These are phyloP conservation scores for Corbicula japonica DNA, from an alignment of 2,888 invertebrate species.

Conservation along the genomic window DNA sequence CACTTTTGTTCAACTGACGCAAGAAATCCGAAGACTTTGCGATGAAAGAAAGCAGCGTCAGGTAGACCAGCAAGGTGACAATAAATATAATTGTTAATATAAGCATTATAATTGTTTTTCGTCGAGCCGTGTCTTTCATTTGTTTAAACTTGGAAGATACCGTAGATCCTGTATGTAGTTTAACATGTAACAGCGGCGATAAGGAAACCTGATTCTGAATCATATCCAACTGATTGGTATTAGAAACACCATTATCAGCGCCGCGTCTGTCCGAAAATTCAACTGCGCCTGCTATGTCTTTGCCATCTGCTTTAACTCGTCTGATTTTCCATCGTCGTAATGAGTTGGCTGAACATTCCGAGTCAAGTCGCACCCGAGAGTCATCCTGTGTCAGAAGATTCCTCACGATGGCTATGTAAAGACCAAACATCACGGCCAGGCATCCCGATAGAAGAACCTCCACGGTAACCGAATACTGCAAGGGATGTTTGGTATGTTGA, in stretches of 20 bases:
- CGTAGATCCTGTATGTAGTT: not conserved
- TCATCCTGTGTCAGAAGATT: slow-evolving; percentile 15
- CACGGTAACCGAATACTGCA: slow-evolving; percentile 21
- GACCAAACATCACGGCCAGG: slow-evolving; percentile 37
- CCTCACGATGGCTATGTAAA: slow-evolving; percentile 52
- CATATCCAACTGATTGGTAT: not conserved
- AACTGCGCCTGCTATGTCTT: not conserved
- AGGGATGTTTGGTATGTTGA: slow-evolving; percentile 19
- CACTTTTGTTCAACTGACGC: slow-evolving; percentile 12
- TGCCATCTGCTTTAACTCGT: not conserved
- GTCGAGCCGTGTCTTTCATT: slow-evolving; percentile 15
- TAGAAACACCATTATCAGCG: slow-evolving; percentile 1
- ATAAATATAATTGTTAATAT: slow-evolving; percentile 55
- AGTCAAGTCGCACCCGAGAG: too few species aligned
- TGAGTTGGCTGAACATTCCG: too few species aligned
- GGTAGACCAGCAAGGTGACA: slow-evolving; percentile 48
- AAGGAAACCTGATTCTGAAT: not conserved
- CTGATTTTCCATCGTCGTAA: too few species aligned
- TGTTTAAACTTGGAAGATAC: not conserved
- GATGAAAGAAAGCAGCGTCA: slow-evolving; percentile 49
- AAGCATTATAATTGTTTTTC: slow-evolving; percentile 55
- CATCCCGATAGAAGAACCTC: slow-evolving; percentile 29
- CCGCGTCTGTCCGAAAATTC: not conserved
- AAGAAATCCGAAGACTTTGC: slow-evolving; percentile 42
- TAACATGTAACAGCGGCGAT: too few species aligned